These are phyloP conservation scores for Tachystola acroxantha DNA, from an alignment of 2,888 invertebrate genomes.

Conservation along the genomic window DNA sequence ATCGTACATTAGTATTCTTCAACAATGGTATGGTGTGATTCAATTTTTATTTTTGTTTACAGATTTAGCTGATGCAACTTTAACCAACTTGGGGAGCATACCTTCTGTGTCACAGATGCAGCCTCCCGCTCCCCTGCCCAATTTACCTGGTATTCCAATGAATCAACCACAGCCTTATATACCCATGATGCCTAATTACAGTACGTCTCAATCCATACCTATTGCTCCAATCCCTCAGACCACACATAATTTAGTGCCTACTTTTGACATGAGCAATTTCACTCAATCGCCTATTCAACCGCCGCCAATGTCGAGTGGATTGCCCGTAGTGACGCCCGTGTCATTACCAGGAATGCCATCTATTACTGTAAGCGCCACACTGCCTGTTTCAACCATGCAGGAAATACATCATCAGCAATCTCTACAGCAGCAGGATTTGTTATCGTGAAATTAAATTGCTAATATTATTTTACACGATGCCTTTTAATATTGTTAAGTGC, in stretches of 20 bases:
- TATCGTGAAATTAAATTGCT: conserved; percentile 51
- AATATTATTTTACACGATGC: conserved; percentile 9
- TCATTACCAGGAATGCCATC: conserved; percentile 88
- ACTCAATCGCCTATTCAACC: conserved; percentile 48
- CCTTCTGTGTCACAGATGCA: conserved; percentile 70
- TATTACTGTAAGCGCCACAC: conserved; percentile 85
- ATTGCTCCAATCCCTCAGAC: conserved; percentile 23
- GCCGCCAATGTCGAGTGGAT: conserved; percentile 47
- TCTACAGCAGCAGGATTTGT: conserved; percentile 59
- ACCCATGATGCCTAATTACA: conserved; percentile 69
- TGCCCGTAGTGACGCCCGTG: conserved; percentile 82
- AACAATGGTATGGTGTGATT: no score
- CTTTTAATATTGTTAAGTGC: conserved; percentile 34
- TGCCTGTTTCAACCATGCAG: conserved; percentile 80
- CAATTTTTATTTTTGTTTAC: conserved; percentile 31
- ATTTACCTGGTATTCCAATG: conserved; percentile 71
- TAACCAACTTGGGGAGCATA: conserved; percentile 70
- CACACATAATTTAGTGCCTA: conserved; percentile 52
- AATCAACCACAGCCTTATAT: conserved; percentile 74
- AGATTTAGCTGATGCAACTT: conserved; percentile 69
- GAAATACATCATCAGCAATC: conserved; percentile 69
- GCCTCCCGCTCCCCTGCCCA: conserved; percentile 73
- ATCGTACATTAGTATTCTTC: no score
- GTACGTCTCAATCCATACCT: conserved; percentile 30
- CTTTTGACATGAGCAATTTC: conserved; percentile 66